phyloP scores from a whole-genome alignment of 2,113 vertebrate genomes.

The Prolemur simus region DNA sequence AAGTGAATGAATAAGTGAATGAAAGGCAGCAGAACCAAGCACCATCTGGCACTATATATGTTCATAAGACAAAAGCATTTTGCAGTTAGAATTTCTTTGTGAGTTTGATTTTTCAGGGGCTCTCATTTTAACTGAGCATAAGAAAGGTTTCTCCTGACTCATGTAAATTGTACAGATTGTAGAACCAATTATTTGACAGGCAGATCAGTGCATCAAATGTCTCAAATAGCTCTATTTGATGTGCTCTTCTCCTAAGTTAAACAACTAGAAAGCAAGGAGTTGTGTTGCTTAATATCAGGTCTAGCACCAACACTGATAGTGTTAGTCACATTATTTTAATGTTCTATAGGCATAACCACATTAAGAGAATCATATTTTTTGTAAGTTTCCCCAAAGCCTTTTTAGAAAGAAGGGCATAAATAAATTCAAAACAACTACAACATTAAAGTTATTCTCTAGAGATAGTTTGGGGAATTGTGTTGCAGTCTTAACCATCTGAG shows the following conservation, averaged over 20 bases:
- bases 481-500: neutral
- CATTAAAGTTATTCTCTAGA: constrained; percentile 19
- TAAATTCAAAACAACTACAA: neutral
- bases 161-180: neutral
- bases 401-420: constrained; percentile 39
- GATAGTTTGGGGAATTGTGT: neutral
- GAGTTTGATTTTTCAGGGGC: neutral
- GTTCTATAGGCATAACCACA: neutral
- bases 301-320: neutral
- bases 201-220: neutral
- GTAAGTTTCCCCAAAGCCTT: neutral
- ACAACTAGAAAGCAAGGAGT: neutral
- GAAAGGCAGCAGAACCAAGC: neutral
- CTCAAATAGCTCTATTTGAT: neutral
- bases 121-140: neutral
- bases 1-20: neutral
- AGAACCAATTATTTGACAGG: neutral
- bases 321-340: neutral
- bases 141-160: neutral
- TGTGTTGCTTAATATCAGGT: neutral
- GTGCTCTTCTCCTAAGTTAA: neutral
- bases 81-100: neutral
- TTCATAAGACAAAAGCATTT: neutral
- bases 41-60: neutral
- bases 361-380: constrained; percentile 22